Evolutionary conservation across 30 jellyfish, hydroid and myxozoan genomes (phyloP).

Genomic region (Cassiopea xamachana): DNA sequence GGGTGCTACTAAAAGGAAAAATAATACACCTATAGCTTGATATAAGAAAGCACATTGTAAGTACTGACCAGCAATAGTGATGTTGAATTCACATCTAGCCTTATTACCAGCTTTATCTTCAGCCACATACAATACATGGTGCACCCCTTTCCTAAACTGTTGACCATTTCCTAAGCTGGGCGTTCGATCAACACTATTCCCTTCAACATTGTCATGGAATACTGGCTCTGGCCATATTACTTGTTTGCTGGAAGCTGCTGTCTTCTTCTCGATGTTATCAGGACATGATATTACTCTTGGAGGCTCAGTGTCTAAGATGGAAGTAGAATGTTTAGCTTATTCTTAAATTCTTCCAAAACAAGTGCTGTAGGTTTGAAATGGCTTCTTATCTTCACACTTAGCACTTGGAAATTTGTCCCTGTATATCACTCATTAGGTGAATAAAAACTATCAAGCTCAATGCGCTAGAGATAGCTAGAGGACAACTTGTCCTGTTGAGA

Average conservation of each 20-base stretch:
- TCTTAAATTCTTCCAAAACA: neutral
- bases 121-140: conserved; percentile 53
- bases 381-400: no score
- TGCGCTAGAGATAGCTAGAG: no score
- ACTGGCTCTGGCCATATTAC: conserved; percentile 80
- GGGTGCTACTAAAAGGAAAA: no score
- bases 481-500: no score
- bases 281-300: conserved; percentile 82
- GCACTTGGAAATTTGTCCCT: no score
- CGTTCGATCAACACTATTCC: conserved; percentile 8
- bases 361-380: neutral
- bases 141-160: conserved; percentile 32
- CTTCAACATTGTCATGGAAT: conserved; percentile 81
- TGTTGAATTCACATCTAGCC: conserved; percentile 64
- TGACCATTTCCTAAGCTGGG: conserved; percentile 57
- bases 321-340: neutral
- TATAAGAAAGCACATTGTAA: neutral
- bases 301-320: conserved; percentile 72
- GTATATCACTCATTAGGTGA: no score
- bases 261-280: conserved; percentile 26
- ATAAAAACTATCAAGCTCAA: no score
- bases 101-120: conserved; percentile 60
- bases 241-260: conserved; percentile 19
- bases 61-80: conserved; percentile 67
- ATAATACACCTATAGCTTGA: no score